These are phyloP conservation scores for Chaenocephalus aceratus DNA, from an alignment of 2,113 vertebrate genomes.

Conservation along the genomic window DNA sequence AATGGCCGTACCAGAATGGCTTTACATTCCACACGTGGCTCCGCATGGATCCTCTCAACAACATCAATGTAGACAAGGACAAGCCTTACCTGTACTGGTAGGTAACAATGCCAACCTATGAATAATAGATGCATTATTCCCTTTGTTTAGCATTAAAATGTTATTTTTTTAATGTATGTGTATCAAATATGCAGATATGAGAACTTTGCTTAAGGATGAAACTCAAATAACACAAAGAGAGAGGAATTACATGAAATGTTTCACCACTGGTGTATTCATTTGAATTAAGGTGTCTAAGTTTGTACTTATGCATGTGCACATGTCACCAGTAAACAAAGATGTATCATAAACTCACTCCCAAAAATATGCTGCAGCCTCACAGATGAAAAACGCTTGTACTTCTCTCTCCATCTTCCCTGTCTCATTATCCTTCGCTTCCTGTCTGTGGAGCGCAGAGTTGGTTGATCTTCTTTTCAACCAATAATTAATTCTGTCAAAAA, in stretches of 20 bases:
- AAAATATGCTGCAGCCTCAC: background rate
- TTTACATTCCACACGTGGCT: slow-evolving; percentile 99
- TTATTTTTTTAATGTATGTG: background rate
- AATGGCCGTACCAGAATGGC: slow-evolving; percentile 98
- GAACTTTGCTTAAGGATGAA: too few relatives aligned
- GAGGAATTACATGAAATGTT: background rate
- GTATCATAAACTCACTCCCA: slow-evolving; percentile 1
- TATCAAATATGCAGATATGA: background rate
- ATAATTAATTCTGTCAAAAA: slow-evolving; percentile 72
- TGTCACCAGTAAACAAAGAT: background rate
- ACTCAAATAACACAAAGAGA: background rate
- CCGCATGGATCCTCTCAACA: slow-evolving; percentile 98
- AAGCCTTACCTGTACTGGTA: slow-evolving; percentile 99
- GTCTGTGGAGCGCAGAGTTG: slow-evolving; percentile 23
- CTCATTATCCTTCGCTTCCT: slow-evolving; percentile 15
- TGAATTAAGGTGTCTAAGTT: background rate
- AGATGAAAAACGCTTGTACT: background rate
- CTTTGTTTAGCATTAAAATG: background rate
- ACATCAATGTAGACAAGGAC: slow-evolving; percentile 98
- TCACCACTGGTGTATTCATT: background rate
- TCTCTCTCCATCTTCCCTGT: slow-evolving; percentile 20
- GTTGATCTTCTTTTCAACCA: slow-evolving; percentile 62
- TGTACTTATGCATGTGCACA: slow-evolving; percentile 2
- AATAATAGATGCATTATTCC: background rate
- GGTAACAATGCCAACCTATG: slow-evolving; percentile 60